Evolutionary conservation across 2,797 vertebrate species (phyloP).

Genomic region (Onychomys torridus): DNA sequence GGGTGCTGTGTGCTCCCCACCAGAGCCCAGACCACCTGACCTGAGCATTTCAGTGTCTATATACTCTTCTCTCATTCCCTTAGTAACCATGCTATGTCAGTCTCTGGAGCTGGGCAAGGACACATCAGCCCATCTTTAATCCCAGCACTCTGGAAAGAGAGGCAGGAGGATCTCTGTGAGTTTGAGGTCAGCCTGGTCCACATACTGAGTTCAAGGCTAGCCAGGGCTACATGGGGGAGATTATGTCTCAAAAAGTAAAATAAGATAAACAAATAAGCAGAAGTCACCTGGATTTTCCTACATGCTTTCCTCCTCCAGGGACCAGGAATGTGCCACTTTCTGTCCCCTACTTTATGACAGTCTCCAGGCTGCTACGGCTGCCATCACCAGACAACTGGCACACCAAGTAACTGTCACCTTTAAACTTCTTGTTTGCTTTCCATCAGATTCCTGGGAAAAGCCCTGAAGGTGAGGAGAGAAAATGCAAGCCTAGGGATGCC

Average conservation of each 20-base stretch:
- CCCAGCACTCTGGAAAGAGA: neutral
- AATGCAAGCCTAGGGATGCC: slow-evolving; percentile 11
- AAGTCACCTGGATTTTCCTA: neutral
- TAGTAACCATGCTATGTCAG: neutral
- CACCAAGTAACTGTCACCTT: neutral
- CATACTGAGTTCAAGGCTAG: neutral
- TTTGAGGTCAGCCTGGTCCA: neutral
- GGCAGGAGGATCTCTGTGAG: neutral
- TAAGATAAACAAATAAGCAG: neutral
- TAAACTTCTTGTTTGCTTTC: slow-evolving; percentile 42
- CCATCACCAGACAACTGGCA: neutral
- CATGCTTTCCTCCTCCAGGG: neutral
- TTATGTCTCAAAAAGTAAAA: neutral
- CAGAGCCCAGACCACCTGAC: neutral
- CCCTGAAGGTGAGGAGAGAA: slow-evolving; percentile 8
- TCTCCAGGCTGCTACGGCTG: neutral
- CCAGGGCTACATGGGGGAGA: neutral
- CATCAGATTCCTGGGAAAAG: slow-evolving; percentile 45
- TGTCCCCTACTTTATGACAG: neutral
- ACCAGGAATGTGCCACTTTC: neutral
- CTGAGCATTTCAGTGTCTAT: neutral
- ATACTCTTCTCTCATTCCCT: neutral
- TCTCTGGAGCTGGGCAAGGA: neutral
- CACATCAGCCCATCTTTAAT: neutral
- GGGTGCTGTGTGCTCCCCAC: neutral